Evolutionary conservation across 2,888 invertebrate species (phyloP).

Genomic region (Tanaodytes sp.): DNA sequence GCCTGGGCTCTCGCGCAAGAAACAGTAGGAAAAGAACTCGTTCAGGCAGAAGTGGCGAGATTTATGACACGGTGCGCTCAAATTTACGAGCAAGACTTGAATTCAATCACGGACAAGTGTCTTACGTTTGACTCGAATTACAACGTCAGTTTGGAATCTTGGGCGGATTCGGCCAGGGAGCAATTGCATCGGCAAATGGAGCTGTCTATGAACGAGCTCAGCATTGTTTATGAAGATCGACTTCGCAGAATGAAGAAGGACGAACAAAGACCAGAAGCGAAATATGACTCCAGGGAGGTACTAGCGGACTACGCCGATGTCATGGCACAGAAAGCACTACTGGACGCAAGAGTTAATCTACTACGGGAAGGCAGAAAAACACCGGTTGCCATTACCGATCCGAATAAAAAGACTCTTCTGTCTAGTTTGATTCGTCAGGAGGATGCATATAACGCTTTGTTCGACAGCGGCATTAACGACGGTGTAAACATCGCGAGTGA

Average conservation of each 20-base stretch:
- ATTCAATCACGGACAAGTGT: conserved; percentile 69
- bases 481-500: conserved; percentile 76
- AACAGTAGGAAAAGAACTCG: conserved; percentile 82
- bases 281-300: conserved; percentile 73
- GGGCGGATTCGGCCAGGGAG: conserved; percentile 83
- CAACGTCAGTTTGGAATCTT: conserved; percentile 81
- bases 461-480: conserved; percentile 58
- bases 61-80: conserved; percentile 82
- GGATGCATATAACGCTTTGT: conserved; percentile 62
- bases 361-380: conserved; percentile 73
- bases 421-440: conserved; percentile 69
- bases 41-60: conserved; percentile 84
- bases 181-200: conserved; percentile 83
- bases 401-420: conserved; percentile 63
- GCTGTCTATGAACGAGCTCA: conserved; percentile 80
- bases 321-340: conserved; percentile 80
- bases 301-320: conserved; percentile 81
- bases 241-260: conserved; percentile 76
- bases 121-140: conserved; percentile 78
- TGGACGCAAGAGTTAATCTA: conserved; percentile 84
- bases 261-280: conserved; percentile 62
- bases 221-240: conserved; percentile 79
- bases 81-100: conserved; percentile 76
- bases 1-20: conserved; percentile 85
- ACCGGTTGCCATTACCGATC: conserved; percentile 33